A percentile compares a stretch with the other conserved stretches of the same genome.
Conservation (phyloP, 1,140 invertebrate genomes). For the Harlomillsia oculata region DNA sequence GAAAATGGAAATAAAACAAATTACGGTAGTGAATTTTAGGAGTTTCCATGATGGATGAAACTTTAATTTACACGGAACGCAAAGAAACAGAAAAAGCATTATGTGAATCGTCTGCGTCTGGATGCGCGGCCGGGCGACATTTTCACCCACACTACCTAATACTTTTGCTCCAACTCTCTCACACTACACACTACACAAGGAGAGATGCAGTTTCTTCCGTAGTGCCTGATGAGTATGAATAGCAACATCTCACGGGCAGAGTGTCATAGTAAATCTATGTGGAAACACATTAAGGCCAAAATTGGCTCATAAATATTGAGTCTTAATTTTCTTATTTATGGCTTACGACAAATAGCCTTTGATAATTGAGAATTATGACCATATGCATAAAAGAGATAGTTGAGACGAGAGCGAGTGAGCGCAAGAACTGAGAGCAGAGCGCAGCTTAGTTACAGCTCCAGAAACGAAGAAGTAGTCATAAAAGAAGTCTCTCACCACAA, state of each 20-base stretch:
- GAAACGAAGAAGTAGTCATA: too few species aligned
- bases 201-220: neutral
- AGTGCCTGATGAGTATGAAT: conserved; percentile 25
- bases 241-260: conserved; percentile 13
- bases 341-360: conserved; percentile 35
- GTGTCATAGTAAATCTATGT: conserved; percentile 29
- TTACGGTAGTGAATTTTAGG: too few species aligned
- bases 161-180: neutral
- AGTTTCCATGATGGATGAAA: too few species aligned
- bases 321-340: conserved; percentile 37
- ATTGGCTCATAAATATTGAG: conserved; percentile 36
- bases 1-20: too few species aligned
- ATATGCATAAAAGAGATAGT: too few species aligned
- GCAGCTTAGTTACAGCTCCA: too few species aligned
- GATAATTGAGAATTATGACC: conserved; percentile 36
- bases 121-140: neutral
- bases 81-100: neutral
- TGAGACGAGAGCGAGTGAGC: too few species aligned
- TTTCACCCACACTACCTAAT: neutral
- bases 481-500: too few species aligned
- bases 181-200: neutral
- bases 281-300: conserved; percentile 28
- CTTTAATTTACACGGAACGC: neutral
- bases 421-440: too few species aligned
- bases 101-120: too few species aligned